phyloP scores from a whole-genome alignment of 2,888 invertebrate species.

The Tetrapedia diversipes region DNA sequence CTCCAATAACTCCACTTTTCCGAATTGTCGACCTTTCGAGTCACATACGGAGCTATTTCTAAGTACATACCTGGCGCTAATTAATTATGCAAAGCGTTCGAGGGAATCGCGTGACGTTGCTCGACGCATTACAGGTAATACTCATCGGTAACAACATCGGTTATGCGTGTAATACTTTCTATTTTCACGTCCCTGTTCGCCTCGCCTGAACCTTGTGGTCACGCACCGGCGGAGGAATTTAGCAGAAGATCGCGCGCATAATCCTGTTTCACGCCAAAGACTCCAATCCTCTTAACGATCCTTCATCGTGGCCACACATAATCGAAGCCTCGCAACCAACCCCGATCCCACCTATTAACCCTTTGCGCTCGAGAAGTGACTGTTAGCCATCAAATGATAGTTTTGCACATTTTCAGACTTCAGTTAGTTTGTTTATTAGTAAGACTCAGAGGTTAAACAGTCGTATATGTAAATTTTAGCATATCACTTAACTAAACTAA shows the following conservation, averaged over 20 bases:
- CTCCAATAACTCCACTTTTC: conserved; percentile 38
- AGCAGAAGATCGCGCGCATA: not conserved
- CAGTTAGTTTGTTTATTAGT: no score
- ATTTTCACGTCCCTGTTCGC: conserved; percentile 21
- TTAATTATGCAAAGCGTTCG: conserved; percentile 61
- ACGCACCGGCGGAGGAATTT: not conserved
- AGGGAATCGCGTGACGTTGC: conserved; percentile 60
- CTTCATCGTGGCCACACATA: conserved; percentile 5
- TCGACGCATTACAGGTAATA: no score
- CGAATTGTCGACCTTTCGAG: not conserved
- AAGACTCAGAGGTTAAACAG: no score
- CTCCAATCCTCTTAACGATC: conserved; percentile 22
- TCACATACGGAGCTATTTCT: not conserved
- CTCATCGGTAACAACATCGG: no score
- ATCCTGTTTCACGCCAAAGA: not conserved
- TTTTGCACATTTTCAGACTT: no score
- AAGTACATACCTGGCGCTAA: conserved; percentile 35
- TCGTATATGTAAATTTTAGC: no score
- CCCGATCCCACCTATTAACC: conserved; percentile 13
- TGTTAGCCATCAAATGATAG: no score
- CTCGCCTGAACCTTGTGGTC: not conserved
- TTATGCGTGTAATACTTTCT: no score
- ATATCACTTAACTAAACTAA: no score
- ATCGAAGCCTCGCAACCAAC: conserved; percentile 35
- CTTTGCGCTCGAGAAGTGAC: no score